Base-by-base conservation (phyloP, 2,797 vertebrate species). In the Hyperoplus lanceolatus region DNA sequence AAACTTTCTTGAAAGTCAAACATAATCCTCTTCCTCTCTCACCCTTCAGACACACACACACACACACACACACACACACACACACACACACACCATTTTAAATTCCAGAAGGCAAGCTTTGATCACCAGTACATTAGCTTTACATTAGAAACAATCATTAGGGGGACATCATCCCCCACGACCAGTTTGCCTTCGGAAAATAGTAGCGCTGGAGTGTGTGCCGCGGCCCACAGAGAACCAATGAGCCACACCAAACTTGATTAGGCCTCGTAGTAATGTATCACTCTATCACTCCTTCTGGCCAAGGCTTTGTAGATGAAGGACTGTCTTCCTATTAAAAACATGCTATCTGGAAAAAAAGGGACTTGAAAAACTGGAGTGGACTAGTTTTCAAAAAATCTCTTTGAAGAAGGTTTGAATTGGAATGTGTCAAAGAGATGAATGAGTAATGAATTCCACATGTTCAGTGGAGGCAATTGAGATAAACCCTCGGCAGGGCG, bases 71-170 rank as follows among this genome's bases (percentile, higher is more conserved):
- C 71, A 61, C 43, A 39, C 58, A 58, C 43, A 41, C 59, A 58
- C 62, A 36, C 77, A 38, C 58, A n/a, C 70, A 60, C 70, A 74
- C 71, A 73, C 79, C 16, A 73, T 83, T 83, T 86, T 72, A 72
- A 81, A 91, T 87, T 90, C 89, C 86, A 83, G 81, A 87, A 29
- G 88, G 83, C 89, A 82, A 81, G 82, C 88, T 90, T 89, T 93
- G 89, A 94, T 92, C 90, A 85, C 89, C 92, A 92, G 73, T 88
- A 92, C 94, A 95, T 95, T 94, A 95, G 91, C 94, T 90, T 90
- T 94, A 92, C 92, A 94, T 94, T 95, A 95, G 88, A 91, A 89
- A 90, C 84, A 74, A 87, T 93, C 94, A 94, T 95, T 94, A 95
- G 83, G 69, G 86, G 87, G 87, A 92, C 90, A 94, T 95, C 93